Base-by-base conservation (phyloP, 2,113 vertebrate species). In the Xiphophorus hellerii region DNA sequence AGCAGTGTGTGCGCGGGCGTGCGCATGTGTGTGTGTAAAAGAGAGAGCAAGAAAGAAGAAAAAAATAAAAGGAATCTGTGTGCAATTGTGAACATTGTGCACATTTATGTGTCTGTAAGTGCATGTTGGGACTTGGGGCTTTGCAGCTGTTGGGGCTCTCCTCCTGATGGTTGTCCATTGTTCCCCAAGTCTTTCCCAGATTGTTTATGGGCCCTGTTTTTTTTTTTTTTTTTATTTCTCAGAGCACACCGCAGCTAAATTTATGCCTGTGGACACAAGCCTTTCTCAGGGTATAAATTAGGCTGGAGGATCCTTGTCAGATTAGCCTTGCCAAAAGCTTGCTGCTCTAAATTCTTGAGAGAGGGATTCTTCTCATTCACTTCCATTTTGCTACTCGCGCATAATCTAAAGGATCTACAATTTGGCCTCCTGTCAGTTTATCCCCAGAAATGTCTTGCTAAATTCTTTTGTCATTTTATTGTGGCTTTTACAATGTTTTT, bases 221-320 rank as follows among this genome's bases (percentile, higher is more conserved):
- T 3, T 69, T n/a, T 20, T 62, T 39, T 51, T 60, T 69, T 60
- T 66, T 66, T 63, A 89, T 90, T 82, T 79, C 73, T 80, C 84
- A 88, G 73, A 65, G 80, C 79, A 74, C 82, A 82, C 91, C 76
- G 44, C 84, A 86, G 83, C 83, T 87, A 86, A 92, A 93, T 93
- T 91, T 92, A 92, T 79, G 87, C 86, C 85, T 70, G 76, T 83
- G 83, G 89, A 93, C 92, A 90, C 80, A 86, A 89, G 87, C 78
- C 84, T 90, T 93, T 90, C 90, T 91, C 87, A 90, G 90, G 80
- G 86, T 88, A 90, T 94, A 94, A 93, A 94, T 94, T 88, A 90
- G 69, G 51, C 70, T 73, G 77, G 80, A 90, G 81, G 91, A 88
- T 91, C 68, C 71, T 75, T 87, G 87, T 88, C 85, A 82, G 74